Percentiles rank a stretch among this genome's conserved stretches.
Conservation (phyloP, 2,888 invertebrate species). For the Leucophora obtusa region DNA sequence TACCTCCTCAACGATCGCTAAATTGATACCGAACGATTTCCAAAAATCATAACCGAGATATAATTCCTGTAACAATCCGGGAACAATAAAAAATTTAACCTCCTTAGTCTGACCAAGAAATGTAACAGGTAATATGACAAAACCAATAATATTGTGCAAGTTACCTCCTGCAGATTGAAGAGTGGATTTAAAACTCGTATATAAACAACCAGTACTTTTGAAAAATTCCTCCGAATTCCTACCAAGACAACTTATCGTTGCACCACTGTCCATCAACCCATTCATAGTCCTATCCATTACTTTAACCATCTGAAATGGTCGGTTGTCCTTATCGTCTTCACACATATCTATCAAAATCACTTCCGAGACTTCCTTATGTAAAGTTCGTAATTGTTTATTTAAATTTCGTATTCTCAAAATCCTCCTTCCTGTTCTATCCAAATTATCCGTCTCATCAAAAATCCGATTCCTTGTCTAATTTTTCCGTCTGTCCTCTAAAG, state of each 20-base stretch:
- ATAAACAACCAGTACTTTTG: too few relatives aligned
- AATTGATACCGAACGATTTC: neutral
- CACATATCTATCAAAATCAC: too few relatives aligned
- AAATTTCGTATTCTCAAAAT: neutral
- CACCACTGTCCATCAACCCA: slow-evolving; percentile 5
- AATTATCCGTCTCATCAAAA: too few relatives aligned
- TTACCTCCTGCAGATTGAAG: too few relatives aligned
- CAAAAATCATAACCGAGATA: slow-evolving; percentile 7
- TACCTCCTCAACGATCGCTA: slow-evolving; percentile 3
- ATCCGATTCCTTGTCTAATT: neutral
- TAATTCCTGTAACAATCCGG: slow-evolving; percentile 3
- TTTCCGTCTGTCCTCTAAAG: too few relatives aligned
- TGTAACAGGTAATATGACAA: neutral
- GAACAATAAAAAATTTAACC: neutral
- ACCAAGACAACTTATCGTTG: neutral
- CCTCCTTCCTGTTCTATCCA: neutral
- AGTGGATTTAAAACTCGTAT: too few relatives aligned
- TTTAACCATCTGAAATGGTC: slow-evolving; percentile 1
- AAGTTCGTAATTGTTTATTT: neutral
- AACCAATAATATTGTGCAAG: too few relatives aligned
- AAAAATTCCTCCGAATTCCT: too few relatives aligned
- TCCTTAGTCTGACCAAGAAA: too few relatives aligned
- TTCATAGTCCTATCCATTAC: slow-evolving; percentile 1
- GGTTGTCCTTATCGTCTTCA: neutral
- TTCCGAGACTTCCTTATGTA: neutral